phyloP scores from a whole-genome alignment of 2,797 vertebrate species.

The Philypnodon macrostomus region DNA sequence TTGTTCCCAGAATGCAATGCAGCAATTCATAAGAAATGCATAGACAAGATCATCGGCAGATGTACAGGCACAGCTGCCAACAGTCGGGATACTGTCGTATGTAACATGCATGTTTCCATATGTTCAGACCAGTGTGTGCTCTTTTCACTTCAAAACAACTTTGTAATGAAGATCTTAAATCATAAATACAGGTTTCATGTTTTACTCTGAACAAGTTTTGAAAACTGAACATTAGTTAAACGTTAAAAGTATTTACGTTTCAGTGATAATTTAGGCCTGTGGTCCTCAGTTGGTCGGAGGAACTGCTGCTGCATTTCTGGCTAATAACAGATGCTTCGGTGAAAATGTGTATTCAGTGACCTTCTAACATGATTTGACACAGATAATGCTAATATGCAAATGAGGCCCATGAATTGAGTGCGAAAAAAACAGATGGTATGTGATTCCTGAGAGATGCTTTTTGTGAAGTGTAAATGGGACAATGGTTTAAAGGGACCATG shows the following conservation, averaged over 20 bases:
- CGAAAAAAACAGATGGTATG: constrained; percentile 11
- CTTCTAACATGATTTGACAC: constrained; percentile 22
- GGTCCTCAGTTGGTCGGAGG: too few species aligned
- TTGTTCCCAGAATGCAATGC: constrained; percentile 91
- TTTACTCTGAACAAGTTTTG: too few species aligned
- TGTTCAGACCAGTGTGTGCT: constrained; percentile 15
- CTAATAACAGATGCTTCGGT: too few species aligned
- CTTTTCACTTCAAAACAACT: constrained; percentile 11
- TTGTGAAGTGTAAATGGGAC: constrained; percentile 6
- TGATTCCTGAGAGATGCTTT: constrained; percentile 9
- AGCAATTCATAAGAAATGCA: constrained; percentile 99
- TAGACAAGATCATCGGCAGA: constrained; percentile 98
- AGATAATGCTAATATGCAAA: constrained; percentile 23
- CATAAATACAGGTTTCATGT: too few species aligned
- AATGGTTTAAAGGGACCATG: too few species aligned
- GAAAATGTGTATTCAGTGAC: neutral
- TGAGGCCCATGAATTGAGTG: constrained; percentile 7
- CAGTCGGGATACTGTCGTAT: constrained; percentile 90
- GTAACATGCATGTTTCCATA: constrained; percentile 39
- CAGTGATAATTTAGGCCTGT: too few species aligned
- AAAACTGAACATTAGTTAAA: too few species aligned
- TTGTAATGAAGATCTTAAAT: neutral
- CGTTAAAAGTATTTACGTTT: too few species aligned
- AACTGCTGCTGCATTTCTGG: too few species aligned
- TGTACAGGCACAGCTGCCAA: constrained; percentile 96